Percentiles rank a stretch among this genome's conserved stretches.
Evolutionary conservation across 2,888 invertebrate genomes (phyloP).

Genomic region (Adineta ricciae): DNA sequence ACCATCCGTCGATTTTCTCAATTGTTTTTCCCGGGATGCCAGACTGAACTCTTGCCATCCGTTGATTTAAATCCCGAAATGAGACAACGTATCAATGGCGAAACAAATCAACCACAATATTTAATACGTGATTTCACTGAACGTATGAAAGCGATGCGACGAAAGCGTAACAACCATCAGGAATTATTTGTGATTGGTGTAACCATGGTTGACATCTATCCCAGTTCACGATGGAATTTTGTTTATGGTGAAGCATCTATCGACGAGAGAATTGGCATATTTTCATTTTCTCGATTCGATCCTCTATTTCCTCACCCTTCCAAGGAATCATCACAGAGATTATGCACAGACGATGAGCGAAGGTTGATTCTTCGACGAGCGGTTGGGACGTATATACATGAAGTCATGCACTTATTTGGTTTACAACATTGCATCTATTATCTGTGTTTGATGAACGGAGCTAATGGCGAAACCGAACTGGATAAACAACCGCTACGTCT

Average conservation of each 20-base stretch:
- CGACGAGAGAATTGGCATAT: not conserved
- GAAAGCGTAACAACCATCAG: not conserved
- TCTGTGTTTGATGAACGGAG: constrained; percentile 21
- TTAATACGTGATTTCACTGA: not conserved
- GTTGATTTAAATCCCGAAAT: not conserved
- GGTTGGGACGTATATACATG: not conserved
- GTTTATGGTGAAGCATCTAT: not conserved
- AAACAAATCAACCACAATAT: not conserved
- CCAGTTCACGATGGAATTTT: not conserved
- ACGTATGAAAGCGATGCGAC: not conserved
- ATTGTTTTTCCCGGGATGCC: not conserved
- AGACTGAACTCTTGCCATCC: not conserved
- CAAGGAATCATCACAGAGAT: not conserved
- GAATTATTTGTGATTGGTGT: not conserved
- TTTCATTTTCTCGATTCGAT: not conserved
- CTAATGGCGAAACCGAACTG: not conserved
- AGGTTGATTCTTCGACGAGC: not conserved
- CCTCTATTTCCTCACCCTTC: not conserved
- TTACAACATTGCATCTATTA: constrained; percentile 25
- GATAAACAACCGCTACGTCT: constrained; percentile 10
- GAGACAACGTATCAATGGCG: not conserved
- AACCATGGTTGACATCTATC: not conserved
- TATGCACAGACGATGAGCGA: not conserved
- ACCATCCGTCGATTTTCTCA: not conserved
- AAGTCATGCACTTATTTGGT: not conserved